Evolutionary conservation across 2,113 vertebrate species (phyloP), one percentile per base, ranked within the genome.

Genomic region (Atrichornis clamosus): DNA sequence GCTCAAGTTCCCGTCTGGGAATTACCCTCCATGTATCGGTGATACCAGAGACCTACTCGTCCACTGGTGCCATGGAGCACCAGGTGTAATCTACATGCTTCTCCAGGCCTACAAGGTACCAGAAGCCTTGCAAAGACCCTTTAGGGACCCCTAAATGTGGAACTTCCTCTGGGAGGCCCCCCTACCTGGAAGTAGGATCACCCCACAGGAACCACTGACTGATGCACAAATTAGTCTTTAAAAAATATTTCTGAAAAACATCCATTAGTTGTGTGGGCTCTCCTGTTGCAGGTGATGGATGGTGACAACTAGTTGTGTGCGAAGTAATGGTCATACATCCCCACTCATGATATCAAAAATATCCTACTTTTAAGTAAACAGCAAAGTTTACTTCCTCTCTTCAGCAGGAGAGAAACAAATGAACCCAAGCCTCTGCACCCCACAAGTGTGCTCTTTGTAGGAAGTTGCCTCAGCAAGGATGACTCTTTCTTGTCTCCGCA

Each of bases 61-160:
- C 35, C 99, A 99, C 87, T 99, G 99, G 99, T 99, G 99, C 95
- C 99, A 99, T 2, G 99, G 99, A 3, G 97, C 99, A 14, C 99
- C 99, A 0, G 99, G 99, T 4, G 98, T 99, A 1, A 96, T 99
- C 97, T 99, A 99, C 98, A 99, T 99, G 99, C 98, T 99, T 28
- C 50, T 98, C 89, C 99, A 99, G 97, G 99, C 99, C 12, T 98
- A 99, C 94, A 99, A 98, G 99, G 99, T 99, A 97, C 64, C 27
- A 39, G 55, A 79, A 44, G 70, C 44, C 33, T 69, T 75, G 44
- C 28, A 62, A 4, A 89, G 11, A 49, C 44, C 52, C 60, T 64
- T 60, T 59, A 44, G 76, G 75, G 52, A 70, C 17, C 44, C 72
- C 26, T 73, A 49, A 62, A 58, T 49, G 13, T 64, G 82, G 33